phyloP scores from a whole-genome alignment of 2,113 vertebrate genomes.

The Gavia stellata region DNA sequence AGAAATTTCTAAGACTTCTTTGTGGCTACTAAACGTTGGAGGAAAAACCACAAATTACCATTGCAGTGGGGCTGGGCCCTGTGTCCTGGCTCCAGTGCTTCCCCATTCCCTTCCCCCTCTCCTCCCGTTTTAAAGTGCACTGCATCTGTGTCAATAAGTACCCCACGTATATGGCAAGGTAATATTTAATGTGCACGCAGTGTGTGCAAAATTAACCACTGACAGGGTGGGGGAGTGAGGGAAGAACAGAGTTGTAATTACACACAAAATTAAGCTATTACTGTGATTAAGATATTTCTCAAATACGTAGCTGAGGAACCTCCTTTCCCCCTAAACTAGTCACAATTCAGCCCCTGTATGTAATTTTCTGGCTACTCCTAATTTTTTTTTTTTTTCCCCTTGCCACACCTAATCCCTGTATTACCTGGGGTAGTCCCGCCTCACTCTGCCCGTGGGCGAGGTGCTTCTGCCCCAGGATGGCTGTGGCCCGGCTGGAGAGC shows the following conservation, averaged over 20 bases:
- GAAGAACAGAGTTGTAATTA: slow-evolving; percentile 61
- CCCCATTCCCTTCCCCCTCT: slow-evolving; percentile 24
- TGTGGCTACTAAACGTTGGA: slow-evolving; percentile 84
- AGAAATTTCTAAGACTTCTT: slow-evolving; percentile 85
- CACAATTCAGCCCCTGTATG: slow-evolving; percentile 1
- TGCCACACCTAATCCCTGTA: neutral
- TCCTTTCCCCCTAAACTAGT: neutral
- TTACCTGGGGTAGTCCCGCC: neutral
- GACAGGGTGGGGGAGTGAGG: neutral
- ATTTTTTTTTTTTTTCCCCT: neutral
- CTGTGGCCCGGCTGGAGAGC: neutral
- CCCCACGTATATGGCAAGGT: slow-evolving; percentile 55
- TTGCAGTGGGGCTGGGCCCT: slow-evolving; percentile 77
- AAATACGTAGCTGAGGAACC: neutral
- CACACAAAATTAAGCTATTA: slow-evolving; percentile 29
- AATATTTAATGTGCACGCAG: slow-evolving; percentile 56
- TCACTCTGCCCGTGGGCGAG: neutral
- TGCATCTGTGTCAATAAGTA: slow-evolving; percentile 88
- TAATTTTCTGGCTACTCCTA: neutral
- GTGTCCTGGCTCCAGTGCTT: slow-evolving; percentile 69
- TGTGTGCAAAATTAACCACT: slow-evolving; percentile 61
- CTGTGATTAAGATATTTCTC: slow-evolving; percentile 52
- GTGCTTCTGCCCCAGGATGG: neutral
- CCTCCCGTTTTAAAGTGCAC: slow-evolving; percentile 69
- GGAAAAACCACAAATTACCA: slow-evolving; percentile 92